A percentile compares a stretch with the other conserved stretches of the same genome.
These are phyloP conservation scores for Micropterix aruncella DNA, from an alignment of 2,888 invertebrate genomes.

Conservation along the genomic window DNA sequence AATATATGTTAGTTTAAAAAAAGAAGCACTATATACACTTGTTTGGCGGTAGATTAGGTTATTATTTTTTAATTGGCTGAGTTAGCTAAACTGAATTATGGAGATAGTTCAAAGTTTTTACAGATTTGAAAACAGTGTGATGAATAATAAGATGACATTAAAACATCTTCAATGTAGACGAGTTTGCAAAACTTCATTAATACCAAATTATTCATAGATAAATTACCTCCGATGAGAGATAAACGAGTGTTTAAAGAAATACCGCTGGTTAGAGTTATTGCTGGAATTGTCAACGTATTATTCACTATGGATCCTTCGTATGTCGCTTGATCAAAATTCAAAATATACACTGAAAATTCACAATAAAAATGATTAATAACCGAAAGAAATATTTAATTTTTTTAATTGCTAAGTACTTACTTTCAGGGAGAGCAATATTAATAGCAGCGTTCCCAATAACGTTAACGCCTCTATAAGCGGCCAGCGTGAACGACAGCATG, in stretches of 20 bases:
- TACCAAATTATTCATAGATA: too few relatives aligned
- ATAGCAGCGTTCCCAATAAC: slow-evolving; percentile 1
- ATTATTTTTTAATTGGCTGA: too few relatives aligned
- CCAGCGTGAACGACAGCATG: background rate
- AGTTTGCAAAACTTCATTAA: too few relatives aligned
- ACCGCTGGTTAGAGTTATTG: background rate
- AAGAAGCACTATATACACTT: too few relatives aligned
- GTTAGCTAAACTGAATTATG: too few relatives aligned
- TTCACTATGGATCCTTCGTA: slow-evolving; percentile 2
- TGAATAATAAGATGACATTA: too few relatives aligned
- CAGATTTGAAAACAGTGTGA: too few relatives aligned
- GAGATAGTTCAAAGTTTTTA: too few relatives aligned
- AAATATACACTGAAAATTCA: background rate
- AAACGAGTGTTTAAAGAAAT: background rate
- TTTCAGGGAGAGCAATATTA: slow-evolving; percentile 1
- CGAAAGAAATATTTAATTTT: background rate
- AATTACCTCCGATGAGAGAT: background rate
- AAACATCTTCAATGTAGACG: too few relatives aligned
- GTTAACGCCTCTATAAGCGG: background rate
- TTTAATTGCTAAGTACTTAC: background rate
- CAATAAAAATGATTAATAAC: background rate
- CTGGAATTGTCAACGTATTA: background rate
- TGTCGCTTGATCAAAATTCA: slow-evolving; percentile 5
- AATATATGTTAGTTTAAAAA: too few relatives aligned
- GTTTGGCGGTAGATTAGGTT: too few relatives aligned